Base-by-base conservation (phyloP, 64 coral and sea anemone genomes). In the Actinia tenebrosa region DNA sequence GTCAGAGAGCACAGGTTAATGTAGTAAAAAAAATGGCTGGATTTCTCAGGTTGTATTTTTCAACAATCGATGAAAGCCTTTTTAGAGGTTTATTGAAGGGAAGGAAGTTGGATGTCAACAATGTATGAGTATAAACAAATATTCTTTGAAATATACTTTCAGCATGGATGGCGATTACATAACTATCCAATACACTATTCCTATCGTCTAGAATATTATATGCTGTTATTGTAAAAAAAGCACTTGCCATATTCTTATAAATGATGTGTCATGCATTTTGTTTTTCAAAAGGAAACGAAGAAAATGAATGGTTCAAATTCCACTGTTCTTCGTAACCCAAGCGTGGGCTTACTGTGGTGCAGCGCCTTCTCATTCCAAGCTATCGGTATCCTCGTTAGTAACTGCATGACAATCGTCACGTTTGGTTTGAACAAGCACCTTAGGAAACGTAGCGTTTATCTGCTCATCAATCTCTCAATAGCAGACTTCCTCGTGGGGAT, bases 381-480 rank as follows among this genome's bases (percentile, higher is more conserved):
- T 9, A 23, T 60, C 56, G 26, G 53, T 60, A 85, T 85, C 42
- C 50, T 85, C 37, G 3, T 85, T 42, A 85, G 18, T 20, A 85
- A 85, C 56, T 61, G 30, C 56, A 44, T 61, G 26, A 85, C 83
- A 17, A 85, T 85, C 44, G 83, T 60, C 44, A 85, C 83, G 44
- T 85, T 85, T 54, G 60, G 30, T 18, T 20, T 85, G 6, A 85
- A 85, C 83, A 85, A 85, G 20, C 16, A 85, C 60, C 53, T 85
- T 1, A 55, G 83, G 7, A 85, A 15, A 54, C 83, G 83, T 5
- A 85, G 83, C 23, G 56, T 60, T 53, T 85, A 61, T 64, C 83
- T 85, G 10, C 83, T 85, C 5, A 85, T 85, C 50, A 85, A 85
- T 43, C 83, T 85, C 16, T 85, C 83, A 11, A 46, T 85, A 44